A percentile compares a stretch with the other conserved stretches of the same genome.
phyloP scores from a whole-genome alignment of 2,113 vertebrate genomes.

The Ginglymostoma cirratum region DNA sequence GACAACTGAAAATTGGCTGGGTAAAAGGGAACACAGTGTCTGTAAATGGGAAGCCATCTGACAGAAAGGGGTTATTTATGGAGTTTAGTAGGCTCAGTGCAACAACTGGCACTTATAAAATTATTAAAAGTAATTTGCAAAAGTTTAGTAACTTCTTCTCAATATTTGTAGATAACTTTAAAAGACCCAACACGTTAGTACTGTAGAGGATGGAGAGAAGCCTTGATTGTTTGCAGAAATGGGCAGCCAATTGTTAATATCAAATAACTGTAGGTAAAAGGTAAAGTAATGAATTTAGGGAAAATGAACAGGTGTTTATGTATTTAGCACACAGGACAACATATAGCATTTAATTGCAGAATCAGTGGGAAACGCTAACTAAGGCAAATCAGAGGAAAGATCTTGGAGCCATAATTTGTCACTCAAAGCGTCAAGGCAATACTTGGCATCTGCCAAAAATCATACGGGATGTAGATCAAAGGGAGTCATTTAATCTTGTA shows the following conservation, averaged over 20 bases:
- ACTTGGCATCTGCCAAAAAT: not conserved
- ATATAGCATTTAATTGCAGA: not conserved
- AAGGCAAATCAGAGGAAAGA: not conserved
- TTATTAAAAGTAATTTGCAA: not conserved
- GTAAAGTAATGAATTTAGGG: not conserved
- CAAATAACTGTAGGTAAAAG: not conserved
- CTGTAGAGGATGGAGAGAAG: not conserved
- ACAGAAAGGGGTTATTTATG: not conserved
- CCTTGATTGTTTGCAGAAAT: not conserved
- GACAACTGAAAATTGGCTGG: not conserved
- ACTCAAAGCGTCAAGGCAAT: not conserved
- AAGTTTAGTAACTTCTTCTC: not conserved
- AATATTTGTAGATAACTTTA: not conserved
- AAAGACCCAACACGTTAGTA: not conserved
- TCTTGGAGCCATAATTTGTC: not conserved
- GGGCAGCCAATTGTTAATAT: not conserved
- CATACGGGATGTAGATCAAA: not conserved
- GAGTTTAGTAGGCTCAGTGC: not conserved
- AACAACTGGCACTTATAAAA: not conserved
- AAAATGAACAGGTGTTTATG: not conserved
- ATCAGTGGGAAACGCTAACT: not conserved
- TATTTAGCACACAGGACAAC: too few species aligned
- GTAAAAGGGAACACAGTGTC: not conserved
- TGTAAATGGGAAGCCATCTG: not conserved
- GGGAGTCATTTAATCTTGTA: not conserved